These are phyloP conservation scores for Toxotes chatareus DNA, from an alignment of 2,113 vertebrate genomes.

Conservation along the genomic window DNA sequence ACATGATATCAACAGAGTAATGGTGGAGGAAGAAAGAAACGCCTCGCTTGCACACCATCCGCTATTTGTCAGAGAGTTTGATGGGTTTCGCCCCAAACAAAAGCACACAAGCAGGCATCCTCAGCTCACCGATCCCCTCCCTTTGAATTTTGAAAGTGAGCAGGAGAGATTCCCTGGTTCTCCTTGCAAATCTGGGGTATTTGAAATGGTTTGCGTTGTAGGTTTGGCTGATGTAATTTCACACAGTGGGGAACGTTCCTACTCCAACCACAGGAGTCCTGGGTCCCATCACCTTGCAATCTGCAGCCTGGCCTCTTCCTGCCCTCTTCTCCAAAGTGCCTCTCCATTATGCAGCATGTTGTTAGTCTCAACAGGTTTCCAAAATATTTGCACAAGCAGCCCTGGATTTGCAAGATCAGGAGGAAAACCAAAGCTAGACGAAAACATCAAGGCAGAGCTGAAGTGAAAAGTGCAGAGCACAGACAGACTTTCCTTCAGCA, in stretches of 20 bases:
- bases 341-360: slow-evolving; percentile 33
- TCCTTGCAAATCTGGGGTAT: slow-evolving; percentile 46
- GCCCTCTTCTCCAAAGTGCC: slow-evolving; percentile 5
- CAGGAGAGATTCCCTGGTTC: slow-evolving; percentile 14
- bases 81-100: slow-evolving; percentile 50
- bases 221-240: slow-evolving; percentile 47
- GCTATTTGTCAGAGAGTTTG: slow-evolving; percentile 55
- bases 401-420: neutral
- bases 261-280: slow-evolving; percentile 36
- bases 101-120: slow-evolving; percentile 32
- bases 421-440: neutral
- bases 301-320: slow-evolving; percentile 24
- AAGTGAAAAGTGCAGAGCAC: neutral
- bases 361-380: slow-evolving; percentile 41
- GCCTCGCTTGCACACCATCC: slow-evolving; percentile 38
- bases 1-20: slow-evolving; percentile 56
- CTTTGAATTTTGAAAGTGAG: slow-evolving; percentile 24
- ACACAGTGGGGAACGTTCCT: slow-evolving; percentile 1
- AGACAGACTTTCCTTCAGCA: neutral
- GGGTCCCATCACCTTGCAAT: slow-evolving; percentile 36
- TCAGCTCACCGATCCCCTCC: slow-evolving; percentile 10
- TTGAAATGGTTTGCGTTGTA: slow-evolving; percentile 44
- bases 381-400: slow-evolving; percentile 18
- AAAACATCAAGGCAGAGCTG: neutral
- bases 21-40: slow-evolving; percentile 44